A percentile compares a stretch with the other conserved stretches of the same genome.
Conservation (phyloP, 2,113 vertebrate species). For the Bujurquina vittata region DNA sequence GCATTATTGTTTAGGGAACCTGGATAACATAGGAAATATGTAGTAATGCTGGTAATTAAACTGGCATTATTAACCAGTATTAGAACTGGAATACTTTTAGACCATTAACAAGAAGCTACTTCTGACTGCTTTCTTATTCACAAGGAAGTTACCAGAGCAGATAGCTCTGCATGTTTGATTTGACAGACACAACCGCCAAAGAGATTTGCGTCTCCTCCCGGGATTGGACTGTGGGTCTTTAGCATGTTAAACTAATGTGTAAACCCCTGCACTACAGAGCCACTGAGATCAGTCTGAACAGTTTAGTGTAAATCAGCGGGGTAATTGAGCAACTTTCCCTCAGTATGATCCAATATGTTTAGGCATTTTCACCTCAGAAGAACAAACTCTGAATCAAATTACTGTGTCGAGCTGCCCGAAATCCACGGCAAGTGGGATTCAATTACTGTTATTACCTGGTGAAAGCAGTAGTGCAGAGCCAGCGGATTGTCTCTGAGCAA, state of each 20-base stretch:
- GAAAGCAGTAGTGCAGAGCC: conserved; percentile 94
- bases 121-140: no score
- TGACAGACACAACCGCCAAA: no score
- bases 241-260: not conserved
- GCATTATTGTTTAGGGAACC: not conserved
- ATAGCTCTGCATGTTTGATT: no score
- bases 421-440: not conserved
- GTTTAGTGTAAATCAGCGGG: not conserved
- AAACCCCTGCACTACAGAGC: not conserved
- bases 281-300: not conserved
- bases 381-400: not conserved
- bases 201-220: no score
- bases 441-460: conserved; percentile 83
- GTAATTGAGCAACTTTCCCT: not conserved
- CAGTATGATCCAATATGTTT: not conserved
- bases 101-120: no score
- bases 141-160: no score
- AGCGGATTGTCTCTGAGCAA: conserved; percentile 93
- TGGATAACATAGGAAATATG: not conserved
- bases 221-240: not conserved
- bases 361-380: not conserved
- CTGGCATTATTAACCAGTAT: not conserved
- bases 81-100: not conserved
- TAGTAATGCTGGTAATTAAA: not conserved
- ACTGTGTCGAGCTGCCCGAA: not conserved